Evolutionary conservation across 2,797 vertebrate genomes (phyloP).

Genomic region (Myotis findleyi): DNA sequence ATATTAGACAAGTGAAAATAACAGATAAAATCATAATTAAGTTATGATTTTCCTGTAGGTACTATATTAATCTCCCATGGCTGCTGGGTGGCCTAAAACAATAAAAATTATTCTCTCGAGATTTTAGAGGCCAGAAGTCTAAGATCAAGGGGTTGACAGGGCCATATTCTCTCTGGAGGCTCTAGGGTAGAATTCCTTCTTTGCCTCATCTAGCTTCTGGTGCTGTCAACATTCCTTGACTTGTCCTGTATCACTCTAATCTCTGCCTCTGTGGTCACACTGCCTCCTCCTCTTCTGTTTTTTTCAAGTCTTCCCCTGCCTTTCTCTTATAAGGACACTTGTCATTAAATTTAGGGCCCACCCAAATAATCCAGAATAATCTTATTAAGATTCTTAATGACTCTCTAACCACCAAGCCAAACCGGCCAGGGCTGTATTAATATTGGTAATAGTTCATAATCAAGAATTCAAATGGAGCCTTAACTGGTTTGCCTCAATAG

Average conservation of each 20-base stretch:
- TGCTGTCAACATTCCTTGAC: background rate
- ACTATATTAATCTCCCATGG: background rate
- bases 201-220: background rate
- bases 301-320: background rate
- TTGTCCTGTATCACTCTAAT: background rate
- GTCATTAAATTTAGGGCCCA: background rate
- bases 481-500: no score
- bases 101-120: background rate
- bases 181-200: background rate
- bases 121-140: background rate
- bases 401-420: background rate
- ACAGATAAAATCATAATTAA: background rate
- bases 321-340: background rate
- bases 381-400: background rate
- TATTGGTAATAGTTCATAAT: slow-evolving; percentile 25
- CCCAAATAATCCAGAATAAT: background rate
- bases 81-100: background rate
- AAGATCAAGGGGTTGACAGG: background rate
- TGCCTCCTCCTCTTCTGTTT: background rate
- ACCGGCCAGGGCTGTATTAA: background rate
- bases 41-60: background rate
- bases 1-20: background rate
- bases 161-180: background rate
- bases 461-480: background rate
- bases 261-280: background rate